Evolutionary conservation across 2,888 invertebrate genomes (phyloP).

Genomic region (Amphimallon solstitiale): DNA sequence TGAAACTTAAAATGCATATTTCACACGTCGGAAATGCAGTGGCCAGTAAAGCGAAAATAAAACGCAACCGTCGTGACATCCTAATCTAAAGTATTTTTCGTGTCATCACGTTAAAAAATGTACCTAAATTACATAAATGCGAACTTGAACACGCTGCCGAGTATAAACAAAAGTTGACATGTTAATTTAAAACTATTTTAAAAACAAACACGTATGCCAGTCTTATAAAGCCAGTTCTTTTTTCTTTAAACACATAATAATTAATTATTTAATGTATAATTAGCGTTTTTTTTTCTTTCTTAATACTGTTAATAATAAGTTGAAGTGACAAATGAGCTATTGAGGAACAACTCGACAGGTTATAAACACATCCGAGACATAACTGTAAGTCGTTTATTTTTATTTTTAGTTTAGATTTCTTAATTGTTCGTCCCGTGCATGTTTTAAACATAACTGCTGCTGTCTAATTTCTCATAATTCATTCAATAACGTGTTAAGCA

Average conservation of each 20-base stretch:
- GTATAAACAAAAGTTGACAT: background rate
- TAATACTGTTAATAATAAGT: background rate
- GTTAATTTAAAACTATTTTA: slow-evolving; percentile 2
- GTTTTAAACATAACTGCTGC: too few relatives aligned
- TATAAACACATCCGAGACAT: background rate
- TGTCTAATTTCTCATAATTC: too few relatives aligned
- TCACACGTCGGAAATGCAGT: too few relatives aligned
- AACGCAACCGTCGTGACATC: too few relatives aligned
- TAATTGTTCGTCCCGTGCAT: too few relatives aligned
- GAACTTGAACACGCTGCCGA: background rate
- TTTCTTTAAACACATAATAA: slow-evolving; percentile 1
- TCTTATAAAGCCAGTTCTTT: slow-evolving; percentile 30
- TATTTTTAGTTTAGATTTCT: too few relatives aligned
- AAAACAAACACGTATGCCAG: slow-evolving; percentile 28
- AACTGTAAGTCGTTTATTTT: background rate
- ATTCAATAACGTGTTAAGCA: too few relatives aligned
- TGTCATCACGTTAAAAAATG: too few relatives aligned
- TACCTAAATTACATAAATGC: too few relatives aligned
- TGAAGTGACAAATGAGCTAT: background rate
- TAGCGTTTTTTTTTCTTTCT: background rate
- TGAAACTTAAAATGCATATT: background rate
- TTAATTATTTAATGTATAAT: background rate
- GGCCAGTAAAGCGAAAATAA: too few relatives aligned
- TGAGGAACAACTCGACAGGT: background rate
- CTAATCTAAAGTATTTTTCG: too few relatives aligned